Conservation (phyloP, 2,113 vertebrate species). For the Rhinoderma darwinii region DNA sequence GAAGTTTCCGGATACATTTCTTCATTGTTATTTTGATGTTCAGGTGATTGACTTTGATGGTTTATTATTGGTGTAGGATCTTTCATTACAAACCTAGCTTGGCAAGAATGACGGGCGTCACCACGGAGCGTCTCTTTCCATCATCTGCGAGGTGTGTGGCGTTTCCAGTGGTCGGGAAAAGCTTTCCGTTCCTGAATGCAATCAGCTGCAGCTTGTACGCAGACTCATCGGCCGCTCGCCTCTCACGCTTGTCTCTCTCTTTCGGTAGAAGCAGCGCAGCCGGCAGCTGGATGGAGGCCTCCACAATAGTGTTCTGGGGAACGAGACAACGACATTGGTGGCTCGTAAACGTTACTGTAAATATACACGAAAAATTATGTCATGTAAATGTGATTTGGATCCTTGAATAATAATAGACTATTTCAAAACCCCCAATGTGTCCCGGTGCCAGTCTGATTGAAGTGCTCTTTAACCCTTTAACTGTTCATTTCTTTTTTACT, state of each 20-base stretch:
- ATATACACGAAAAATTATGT: no score
- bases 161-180: constrained; percentile 93
- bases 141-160: constrained; percentile 83
- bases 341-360: not conserved
- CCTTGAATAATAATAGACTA: no score
- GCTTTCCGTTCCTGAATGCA: constrained; percentile 94
- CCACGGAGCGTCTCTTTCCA: constrained; percentile 88
- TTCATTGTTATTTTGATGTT: no score
- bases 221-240: constrained; percentile 79
- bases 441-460: no score
- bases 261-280: constrained; percentile 83
- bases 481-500: no score
- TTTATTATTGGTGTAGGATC: not conserved
- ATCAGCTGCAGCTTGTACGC: constrained; percentile 91
- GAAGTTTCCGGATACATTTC: no score
- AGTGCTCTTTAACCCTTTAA: no score
- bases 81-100: constrained; percentile 82
- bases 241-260: constrained; percentile 73
- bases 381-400: no score
- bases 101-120: constrained; percentile 91
- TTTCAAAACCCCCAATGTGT: no score
- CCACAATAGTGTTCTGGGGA: constrained; percentile 87
- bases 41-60: no score
- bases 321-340: not conserved
- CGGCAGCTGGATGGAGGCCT: constrained; percentile 93